Evolutionary conservation across 2,888 invertebrate genomes (phyloP), one percentile per base, ranked within the genome.

Genomic region (Luperina testacea): DNA sequence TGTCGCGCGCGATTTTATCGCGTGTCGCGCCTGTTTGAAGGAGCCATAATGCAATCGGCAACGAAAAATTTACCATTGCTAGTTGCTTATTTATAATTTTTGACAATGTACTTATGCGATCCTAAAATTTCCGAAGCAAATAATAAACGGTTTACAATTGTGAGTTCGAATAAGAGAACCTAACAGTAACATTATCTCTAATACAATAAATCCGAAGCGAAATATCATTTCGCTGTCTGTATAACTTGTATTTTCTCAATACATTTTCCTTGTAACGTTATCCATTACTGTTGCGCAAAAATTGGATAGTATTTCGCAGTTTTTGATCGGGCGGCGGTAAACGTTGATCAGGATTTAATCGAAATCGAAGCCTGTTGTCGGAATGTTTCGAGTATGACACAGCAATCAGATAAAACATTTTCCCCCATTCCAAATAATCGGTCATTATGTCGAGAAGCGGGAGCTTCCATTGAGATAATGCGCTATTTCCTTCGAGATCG

Each of bases 371-470:
- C 72, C 79, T 83, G 78, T 82, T 81, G 77, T 85, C 81, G 82
- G 69, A 88, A 88, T 83, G 82, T 86, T 86, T 86, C 81, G 74
- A 87, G 78, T 80, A 74, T 78, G 84, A 87, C 80, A 87, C 87
- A 86, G 88, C 86, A 85, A 92, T 92, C 89, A 88, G 92, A 92
- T 92, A 91, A 92, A 93, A 93, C 90, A 93, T 92, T 93, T 93
- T 94, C 93, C 91, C 92, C 92, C 92, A 92, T 94, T 94, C 91
- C 90, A 88, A 92, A 92, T 93, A 94, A 95, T 94, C 92, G 92
- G 87, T 94, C 92, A 93, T 95, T 94, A 94, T 90, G 91, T 92
- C 92, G 88, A 90, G 90, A 80, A 90, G 89, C 90, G 87, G 84
- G 83, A 91, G 91, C 92, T 92, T 92, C 89, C 80, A 84, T 81